These are phyloP conservation scores for Pogonocherus hispidulus DNA, from an alignment of 2,888 invertebrate species.

Conservation along the genomic window DNA sequence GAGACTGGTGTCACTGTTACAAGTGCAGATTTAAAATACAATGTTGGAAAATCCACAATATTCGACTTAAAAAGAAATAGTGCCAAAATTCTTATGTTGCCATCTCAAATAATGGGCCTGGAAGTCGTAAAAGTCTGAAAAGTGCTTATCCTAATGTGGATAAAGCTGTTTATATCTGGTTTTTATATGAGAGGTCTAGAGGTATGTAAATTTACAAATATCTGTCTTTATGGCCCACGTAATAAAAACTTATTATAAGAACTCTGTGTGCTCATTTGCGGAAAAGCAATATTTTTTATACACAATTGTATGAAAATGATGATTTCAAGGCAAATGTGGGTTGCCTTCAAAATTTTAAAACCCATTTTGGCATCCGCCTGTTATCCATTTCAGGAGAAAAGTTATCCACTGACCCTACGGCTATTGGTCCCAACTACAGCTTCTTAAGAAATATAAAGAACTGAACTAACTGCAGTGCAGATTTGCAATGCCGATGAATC, in stretches of 20 bases:
- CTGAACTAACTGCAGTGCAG: slow-evolving; percentile 31
- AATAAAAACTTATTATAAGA: not conserved
- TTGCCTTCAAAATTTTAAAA: not conserved
- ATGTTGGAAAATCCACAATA: no score
- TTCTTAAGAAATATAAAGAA: slow-evolving; percentile 32
- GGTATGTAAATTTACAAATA: not conserved
- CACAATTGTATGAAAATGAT: not conserved
- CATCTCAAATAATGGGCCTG: no score
- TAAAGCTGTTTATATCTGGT: slow-evolving; percentile 15
- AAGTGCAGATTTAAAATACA: no score
- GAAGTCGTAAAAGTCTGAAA: no score
- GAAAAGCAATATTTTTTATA: not conserved
- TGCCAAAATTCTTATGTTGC: no score
- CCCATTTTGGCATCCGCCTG: no score
- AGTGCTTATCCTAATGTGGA: slow-evolving; percentile 3
- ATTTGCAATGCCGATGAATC: slow-evolving; percentile 43
- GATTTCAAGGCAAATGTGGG: not conserved
- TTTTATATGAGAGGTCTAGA: slow-evolving; percentile 13
- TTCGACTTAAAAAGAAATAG: no score
- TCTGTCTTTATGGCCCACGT: not conserved
- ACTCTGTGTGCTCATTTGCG: not conserved
- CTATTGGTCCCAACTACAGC: slow-evolving; percentile 31
- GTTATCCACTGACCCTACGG: slow-evolving; percentile 9
- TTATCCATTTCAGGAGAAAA: slow-evolving; percentile 1
- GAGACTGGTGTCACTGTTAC: no score